Conservation (phyloP, 2,888 invertebrate genomes). For the Pheosia tremula region DNA sequence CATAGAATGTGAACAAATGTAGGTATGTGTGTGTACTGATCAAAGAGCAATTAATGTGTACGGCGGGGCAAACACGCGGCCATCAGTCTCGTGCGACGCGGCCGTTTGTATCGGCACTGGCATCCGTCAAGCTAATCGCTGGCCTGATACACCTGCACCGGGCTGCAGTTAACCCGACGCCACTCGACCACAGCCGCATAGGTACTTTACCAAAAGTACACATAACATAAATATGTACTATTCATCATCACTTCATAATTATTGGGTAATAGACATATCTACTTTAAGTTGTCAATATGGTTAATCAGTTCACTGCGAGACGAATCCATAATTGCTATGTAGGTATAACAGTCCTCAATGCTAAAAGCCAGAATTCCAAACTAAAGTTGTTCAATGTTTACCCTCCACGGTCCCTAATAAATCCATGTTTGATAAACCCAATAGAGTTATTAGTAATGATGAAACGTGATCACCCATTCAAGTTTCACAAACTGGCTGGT, state of each 20-base stretch:
- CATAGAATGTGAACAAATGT: too few species aligned
- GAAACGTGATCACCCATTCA: constrained; percentile 79
- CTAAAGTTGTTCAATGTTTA: constrained; percentile 34
- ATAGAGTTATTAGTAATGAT: constrained; percentile 71
- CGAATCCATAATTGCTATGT: too few species aligned
- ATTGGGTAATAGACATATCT: too few species aligned
- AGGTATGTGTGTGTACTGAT: constrained; percentile 49
- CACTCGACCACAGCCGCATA: not conserved
- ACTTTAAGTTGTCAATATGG: too few species aligned
- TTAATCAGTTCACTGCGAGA: too few species aligned
- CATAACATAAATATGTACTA: too few species aligned
- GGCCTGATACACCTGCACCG: constrained; percentile 65
- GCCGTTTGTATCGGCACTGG: constrained; percentile 69
- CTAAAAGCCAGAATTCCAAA: not conserved
- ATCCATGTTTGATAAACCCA: constrained; percentile 66
- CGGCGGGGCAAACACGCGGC: constrained; percentile 45
- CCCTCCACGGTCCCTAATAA: constrained; percentile 57
- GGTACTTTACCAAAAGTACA: too few species aligned
- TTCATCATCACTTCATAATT: too few species aligned
- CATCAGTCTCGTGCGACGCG: constrained; percentile 70
- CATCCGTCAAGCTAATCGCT: constrained; percentile 76
- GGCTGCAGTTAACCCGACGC: constrained; percentile 24
- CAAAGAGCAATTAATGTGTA: constrained; percentile 68
- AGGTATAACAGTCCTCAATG: not conserved
- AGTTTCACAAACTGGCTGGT: constrained; percentile 75